Percentiles rank a stretch among this genome's conserved stretches.
Conservation (phyloP, 2,888 invertebrate genomes). For the Schizaphis graminum region DNA sequence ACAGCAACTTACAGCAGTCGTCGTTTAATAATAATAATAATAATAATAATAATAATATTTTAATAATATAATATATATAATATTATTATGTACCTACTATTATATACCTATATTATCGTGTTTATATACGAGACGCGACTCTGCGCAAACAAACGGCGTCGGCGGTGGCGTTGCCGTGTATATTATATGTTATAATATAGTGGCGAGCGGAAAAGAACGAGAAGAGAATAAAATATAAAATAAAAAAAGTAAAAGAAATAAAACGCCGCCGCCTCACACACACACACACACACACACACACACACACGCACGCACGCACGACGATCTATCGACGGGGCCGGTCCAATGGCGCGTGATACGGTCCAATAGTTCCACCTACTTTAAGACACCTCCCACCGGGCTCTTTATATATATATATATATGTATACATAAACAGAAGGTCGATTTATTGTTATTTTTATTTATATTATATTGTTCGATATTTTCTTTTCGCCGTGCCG, state of each 20-base stretch:
- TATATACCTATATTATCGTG: background rate
- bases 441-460: conserved; percentile 50
- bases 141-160: background rate
- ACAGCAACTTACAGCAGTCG: background rate
- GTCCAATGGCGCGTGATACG: conserved; percentile 65
- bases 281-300: background rate
- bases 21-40: background rate
- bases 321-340: conserved; percentile 64
- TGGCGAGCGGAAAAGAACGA: conserved; percentile 3
- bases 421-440: background rate
- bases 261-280: background rate
- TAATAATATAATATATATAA: background rate
- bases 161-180: background rate
- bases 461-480: conserved; percentile 48
- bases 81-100: conserved; percentile 10
- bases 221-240: conserved; percentile 3
- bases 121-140: background rate
- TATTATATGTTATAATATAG: background rate
- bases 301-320: background rate
- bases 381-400: conserved; percentile 62
- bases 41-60: background rate
- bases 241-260: conserved; percentile 36
- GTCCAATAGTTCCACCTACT: conserved; percentile 66
- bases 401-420: conserved; percentile 1
- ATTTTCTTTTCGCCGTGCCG: conserved; percentile 24